Conservation (phyloP, 2,797 vertebrate species). For the Microctenopoma lineatum region DNA sequence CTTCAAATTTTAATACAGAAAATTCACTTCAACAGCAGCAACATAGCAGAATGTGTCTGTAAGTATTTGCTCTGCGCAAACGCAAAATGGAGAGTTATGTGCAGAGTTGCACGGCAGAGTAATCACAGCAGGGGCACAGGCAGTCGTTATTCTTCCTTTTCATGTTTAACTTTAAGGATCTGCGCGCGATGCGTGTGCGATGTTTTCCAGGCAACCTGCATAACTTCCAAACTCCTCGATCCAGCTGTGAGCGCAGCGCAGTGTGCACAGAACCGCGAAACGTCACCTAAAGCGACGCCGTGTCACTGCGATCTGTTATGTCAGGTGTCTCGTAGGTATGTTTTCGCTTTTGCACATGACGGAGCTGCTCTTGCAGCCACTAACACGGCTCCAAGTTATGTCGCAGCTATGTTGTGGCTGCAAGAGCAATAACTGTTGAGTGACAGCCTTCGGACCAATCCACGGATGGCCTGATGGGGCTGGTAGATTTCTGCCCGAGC, state of each 20-base stretch:
- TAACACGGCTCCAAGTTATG: conserved; percentile 75
- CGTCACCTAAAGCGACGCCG: background rate
- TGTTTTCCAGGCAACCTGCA: conserved; percentile 23
- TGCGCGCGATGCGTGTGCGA: conserved; percentile 1
- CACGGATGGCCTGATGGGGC: conserved; percentile 49
- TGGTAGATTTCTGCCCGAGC: conserved; percentile 53
- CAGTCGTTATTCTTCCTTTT: background rate
- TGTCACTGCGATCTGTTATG: background rate
- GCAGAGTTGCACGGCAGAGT: conserved; percentile 47
- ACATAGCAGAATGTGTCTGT: background rate
- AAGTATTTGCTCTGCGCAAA: conserved; percentile 50
- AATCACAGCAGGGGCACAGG: conserved; percentile 16
- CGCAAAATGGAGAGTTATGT: conserved; percentile 59
- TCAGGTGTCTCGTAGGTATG: background rate
- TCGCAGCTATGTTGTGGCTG: conserved; percentile 82
- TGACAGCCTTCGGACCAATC: conserved; percentile 81
- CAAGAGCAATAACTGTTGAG: conserved; percentile 80
- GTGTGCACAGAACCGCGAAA: conserved; percentile 19
- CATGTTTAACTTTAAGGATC: background rate
- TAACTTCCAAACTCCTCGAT: conserved; percentile 42
- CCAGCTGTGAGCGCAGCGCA: conserved; percentile 7
- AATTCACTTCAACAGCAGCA: conserved; percentile 3
- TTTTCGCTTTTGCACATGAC: conserved; percentile 20
- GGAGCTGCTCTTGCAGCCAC: background rate
- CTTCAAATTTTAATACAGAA: background rate